Evolutionary conservation across 2,797 vertebrate species (phyloP).

Genomic region (Lagocephalus sceleratus): DNA sequence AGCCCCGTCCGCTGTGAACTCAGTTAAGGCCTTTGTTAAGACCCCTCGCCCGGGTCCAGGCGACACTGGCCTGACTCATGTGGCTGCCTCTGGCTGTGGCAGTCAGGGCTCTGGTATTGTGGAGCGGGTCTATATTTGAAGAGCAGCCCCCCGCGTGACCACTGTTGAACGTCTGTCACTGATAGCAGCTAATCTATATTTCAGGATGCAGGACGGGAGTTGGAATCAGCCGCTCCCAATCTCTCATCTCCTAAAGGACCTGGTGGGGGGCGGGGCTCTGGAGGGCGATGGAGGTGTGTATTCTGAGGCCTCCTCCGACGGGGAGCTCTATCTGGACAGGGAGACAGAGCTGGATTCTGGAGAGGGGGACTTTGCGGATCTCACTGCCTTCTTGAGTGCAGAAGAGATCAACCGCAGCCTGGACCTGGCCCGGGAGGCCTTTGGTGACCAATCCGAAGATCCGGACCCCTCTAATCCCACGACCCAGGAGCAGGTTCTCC

Average conservation of each 20-base stretch:
- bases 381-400: conserved; percentile 91
- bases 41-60: conserved; percentile 62
- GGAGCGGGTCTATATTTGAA: conserved; percentile 33
- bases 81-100: conserved; percentile 31
- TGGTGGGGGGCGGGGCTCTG: conserved; percentile 55
- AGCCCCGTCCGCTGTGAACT: conserved; percentile 47
- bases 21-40: conserved; percentile 56
- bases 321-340: conserved; percentile 81
- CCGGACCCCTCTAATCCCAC: conserved; percentile 50
- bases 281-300: conserved; percentile 68
- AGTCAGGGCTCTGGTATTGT: conserved; percentile 10
- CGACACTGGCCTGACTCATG: conserved; percentile 65
- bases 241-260: conserved; percentile 77
- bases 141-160: conserved; percentile 16
- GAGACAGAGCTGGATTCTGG: conserved; percentile 79
- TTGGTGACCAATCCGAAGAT: conserved; percentile 75
- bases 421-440: conserved; percentile 89
- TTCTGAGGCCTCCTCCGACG: conserved; percentile 81
- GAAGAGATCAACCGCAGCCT: conserved; percentile 93
- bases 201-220: conserved; percentile 85
- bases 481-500: conserved; percentile 65
- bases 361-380: conserved; percentile 77
- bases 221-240: conserved; percentile 77
- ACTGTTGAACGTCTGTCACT: conserved; percentile 9
- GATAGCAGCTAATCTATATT: conserved; percentile 52